Evolutionary conservation across 2,113 vertebrate genomes (phyloP), one percentile per base, ranked within the genome.

Genomic region (Apus apus): DNA sequence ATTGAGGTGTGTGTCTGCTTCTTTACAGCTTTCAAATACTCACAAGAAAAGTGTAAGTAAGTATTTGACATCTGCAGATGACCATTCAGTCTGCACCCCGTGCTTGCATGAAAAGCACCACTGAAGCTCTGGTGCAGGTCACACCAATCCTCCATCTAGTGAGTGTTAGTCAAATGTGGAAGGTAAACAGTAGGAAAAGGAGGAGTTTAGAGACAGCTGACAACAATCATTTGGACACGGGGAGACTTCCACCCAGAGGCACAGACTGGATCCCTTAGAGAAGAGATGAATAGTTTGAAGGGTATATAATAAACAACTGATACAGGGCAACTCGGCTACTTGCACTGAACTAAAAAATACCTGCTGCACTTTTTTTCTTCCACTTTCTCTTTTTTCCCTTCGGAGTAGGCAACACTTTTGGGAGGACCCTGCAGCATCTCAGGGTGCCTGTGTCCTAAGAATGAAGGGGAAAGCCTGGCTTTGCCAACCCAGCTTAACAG

Each of bases 141-240:
- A 16, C 20, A 4, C 10, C 54, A 46, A 74, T 56, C 21, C n/a
- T 43, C 32, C 1, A 2, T 6, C 6, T 1, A n/a, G 3, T 7
- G 56, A 38, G 15, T 68, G 68, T 29, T 64, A 65, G 50, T 21
- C 32, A 77, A 66, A 71, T 17, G 67, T 72, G 57, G 45, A 78
- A 86, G 45, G 18, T 70, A 89, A 66, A 91, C 6, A n/a, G 29
- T 8, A 25, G 26, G 7, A 66, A 65, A 65, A 75, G 13, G n/a
- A 78, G 40, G 54, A 72, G 10, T 73, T 79, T 68, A 56, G 74
- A 87, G 50, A 27, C 27, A 54, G 65, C 21, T 81, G 48, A 61
- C 29, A 48, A 38, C 18, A 43, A 22, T 38, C 64, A 45, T 53
- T 83, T 79, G 2, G 1, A 32, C 27, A 34, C 15, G 23, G 38